Evolutionary conservation across 2,888 invertebrate genomes (phyloP), one percentile per base, ranked within the genome.

Genomic region (Lepidocyrtoides sp.): DNA sequence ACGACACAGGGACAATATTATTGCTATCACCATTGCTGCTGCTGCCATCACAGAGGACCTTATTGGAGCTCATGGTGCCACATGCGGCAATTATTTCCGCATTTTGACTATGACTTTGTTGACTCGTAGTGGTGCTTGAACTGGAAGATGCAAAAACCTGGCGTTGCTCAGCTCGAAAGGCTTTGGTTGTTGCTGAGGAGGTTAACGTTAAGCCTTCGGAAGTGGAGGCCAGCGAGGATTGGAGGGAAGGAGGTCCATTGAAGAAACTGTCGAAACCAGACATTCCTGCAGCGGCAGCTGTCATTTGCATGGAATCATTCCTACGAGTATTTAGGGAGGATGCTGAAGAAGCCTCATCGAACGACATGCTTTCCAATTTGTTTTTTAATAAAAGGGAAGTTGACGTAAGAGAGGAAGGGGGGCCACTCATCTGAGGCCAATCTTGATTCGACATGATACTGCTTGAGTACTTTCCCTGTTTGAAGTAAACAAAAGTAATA

Each of bases 121-220:
- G 79, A 23, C 26, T 51, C 14, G 83, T 63, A 41, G 83, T 32
- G n/a, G 57, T 77, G 17, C 88, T 79, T 0, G 93, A 93, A 41
- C 91, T 88, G 3, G 89, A 86, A 14, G 93, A 84, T 17, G 92
- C 91, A 83, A 93, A 92, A 41, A 93, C 66, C 91, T 92, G 93
- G 12, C 93, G 91, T 75, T 93, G 93, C 81, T 93, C 93, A 2
- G 82, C 85, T 0, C 57, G 86, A 23, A 91, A 48, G 5, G 89
- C 92, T 41, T 82, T 92, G 26, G 85, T 84, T 44, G 69, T 86
- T 41, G 83, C 20, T 0, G 63, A 54, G 32, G 87, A 48, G 4
- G 85, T 69, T 36, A 88, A 23, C 7, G 89, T 84, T 17, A 91
- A 57, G 20, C 91, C 92, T 57, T 91, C 20, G 0, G 79, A 0